phyloP scores from a whole-genome alignment of 2,888 invertebrate genomes.

The Idaea dimidiata region DNA sequence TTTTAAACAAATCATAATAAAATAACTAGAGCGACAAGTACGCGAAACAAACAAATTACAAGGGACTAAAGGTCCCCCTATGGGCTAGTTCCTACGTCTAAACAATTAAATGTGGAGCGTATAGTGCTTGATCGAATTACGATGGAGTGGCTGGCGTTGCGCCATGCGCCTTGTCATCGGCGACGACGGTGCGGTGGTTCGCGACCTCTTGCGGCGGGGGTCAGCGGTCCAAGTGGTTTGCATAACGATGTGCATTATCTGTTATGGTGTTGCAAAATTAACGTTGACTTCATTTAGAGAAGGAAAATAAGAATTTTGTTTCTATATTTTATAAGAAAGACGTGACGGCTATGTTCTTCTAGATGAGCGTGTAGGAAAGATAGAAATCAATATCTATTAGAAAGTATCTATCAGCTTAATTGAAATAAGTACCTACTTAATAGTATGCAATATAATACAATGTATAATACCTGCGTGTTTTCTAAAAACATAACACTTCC shows the following conservation, averaged over 20 bases:
- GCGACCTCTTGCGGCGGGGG: slow-evolving; percentile 17
- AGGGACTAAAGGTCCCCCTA: background rate
- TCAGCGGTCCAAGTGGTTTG: slow-evolving; percentile 19
- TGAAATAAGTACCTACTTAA: too few species aligned
- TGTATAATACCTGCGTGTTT: too few species aligned
- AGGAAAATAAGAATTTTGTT: slow-evolving; percentile 7
- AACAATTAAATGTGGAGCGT: background rate
- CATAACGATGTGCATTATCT: slow-evolving; percentile 31
- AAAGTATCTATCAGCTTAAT: too few species aligned
- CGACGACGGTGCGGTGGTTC: too few species aligned
- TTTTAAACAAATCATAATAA: background rate
- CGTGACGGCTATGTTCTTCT: too few species aligned
- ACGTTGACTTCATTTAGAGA: slow-evolving; percentile 22
- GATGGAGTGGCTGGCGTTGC: background rate
- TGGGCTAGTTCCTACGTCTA: background rate
- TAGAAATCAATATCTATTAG: too few species aligned
- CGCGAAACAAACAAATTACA: background rate
- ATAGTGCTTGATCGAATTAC: slow-evolving; percentile 2
- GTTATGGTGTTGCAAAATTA: slow-evolving; percentile 27
- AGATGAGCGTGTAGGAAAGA: too few species aligned
- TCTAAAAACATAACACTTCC: too few species aligned
- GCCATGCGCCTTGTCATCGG: slow-evolving; percentile 1
- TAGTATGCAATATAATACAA: too few species aligned
- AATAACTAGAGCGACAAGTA: background rate
- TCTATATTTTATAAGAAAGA: too few species aligned